phyloP scores from a whole-genome alignment of 2,888 invertebrate species.

The Pemphredon lugubris region DNA sequence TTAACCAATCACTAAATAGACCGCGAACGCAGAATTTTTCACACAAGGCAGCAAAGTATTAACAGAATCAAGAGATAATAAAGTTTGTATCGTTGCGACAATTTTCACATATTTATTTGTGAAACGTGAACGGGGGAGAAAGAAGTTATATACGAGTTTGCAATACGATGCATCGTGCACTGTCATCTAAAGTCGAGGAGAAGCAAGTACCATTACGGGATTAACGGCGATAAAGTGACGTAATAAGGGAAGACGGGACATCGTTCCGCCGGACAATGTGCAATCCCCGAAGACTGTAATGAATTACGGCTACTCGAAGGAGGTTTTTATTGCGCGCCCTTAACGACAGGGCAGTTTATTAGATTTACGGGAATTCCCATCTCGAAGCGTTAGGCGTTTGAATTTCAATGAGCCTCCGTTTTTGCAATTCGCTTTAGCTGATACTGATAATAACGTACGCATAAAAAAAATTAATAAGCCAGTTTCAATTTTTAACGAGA shows the following conservation, averaged over 20 bases:
- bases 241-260: conserved; percentile 43
- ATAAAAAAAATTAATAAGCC: no score
- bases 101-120: no score
- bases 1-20: no score
- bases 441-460: no score
- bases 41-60: no score
- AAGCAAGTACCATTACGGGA: conserved; percentile 37
- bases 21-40: no score
- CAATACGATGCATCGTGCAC: conserved; percentile 24
- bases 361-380: conserved; percentile 23
- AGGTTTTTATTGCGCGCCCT: conserved; percentile 36
- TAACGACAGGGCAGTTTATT: conserved; percentile 24
- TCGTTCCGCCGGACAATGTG: conserved; percentile 39
- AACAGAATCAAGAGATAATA: no score
- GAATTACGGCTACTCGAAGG: conserved; percentile 38
- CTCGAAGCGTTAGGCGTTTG: neutral
- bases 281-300: conserved; percentile 41
- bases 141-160: neutral
- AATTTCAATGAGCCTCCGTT: no score
- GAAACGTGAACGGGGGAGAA: no score
- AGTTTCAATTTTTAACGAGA: no score
- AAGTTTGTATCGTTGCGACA: no score
- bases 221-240: conserved; percentile 50
- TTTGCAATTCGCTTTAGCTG: no score
- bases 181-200: conserved; percentile 17